These are phyloP conservation scores for Microcaecilia unicolor DNA, from an alignment of 2,797 vertebrate genomes.

Conservation along the genomic window DNA sequence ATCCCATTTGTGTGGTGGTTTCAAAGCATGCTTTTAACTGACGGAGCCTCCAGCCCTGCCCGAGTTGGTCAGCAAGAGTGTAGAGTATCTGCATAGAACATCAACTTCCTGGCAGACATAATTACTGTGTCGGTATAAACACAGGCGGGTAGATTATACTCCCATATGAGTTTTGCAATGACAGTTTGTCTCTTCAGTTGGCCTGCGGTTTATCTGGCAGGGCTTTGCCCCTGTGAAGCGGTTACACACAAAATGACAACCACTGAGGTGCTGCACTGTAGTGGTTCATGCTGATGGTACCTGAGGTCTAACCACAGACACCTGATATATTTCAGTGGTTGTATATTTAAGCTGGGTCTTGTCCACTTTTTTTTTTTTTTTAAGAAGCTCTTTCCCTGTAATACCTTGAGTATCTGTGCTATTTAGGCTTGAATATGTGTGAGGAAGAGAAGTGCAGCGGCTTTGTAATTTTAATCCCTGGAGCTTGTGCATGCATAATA, in stretches of 20 bases:
- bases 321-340: constrained; percentile 2
- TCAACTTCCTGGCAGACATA: constrained; percentile 12
- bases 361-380: constrained; percentile 7
- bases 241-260: constrained; percentile 19
- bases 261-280: constrained; percentile 8
- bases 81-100: constrained; percentile 18
- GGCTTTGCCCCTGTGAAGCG: constrained; percentile 21
- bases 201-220: constrained; percentile 25
- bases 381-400: too few species aligned
- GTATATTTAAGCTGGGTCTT: background rate
- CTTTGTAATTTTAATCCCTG: too few species aligned
- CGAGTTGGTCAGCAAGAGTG: background rate
- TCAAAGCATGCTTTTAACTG: background rate
- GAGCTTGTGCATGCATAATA: too few species aligned
- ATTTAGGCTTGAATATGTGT: too few species aligned
- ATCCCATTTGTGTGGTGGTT: background rate
- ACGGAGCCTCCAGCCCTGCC: background rate
- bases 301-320: constrained; percentile 28
- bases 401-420: too few species aligned
- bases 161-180: constrained; percentile 34
- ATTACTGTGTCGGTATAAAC: constrained; percentile 10
- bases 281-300: constrained; percentile 8
- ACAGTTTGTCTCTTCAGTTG: constrained; percentile 35
- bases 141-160: constrained; percentile 14
- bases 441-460: too few species aligned